A percentile compares a stretch with the other conserved stretches of the same genome.
Evolutionary conservation across 2,113 vertebrate genomes (phyloP).

Genomic region (Megaceryle torquata): DNA sequence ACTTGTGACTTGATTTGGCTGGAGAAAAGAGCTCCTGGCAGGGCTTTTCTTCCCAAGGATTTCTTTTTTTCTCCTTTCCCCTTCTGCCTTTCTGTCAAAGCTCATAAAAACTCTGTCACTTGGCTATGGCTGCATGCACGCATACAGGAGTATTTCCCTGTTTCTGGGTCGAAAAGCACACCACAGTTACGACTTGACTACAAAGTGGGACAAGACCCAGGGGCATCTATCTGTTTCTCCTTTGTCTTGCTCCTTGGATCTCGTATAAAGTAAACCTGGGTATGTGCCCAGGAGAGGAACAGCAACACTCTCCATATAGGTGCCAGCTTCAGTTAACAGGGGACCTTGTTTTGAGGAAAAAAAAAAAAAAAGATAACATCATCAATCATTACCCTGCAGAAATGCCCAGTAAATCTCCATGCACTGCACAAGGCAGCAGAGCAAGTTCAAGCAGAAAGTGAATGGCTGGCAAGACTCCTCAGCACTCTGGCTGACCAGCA

Average conservation of each 20-base stretch:
- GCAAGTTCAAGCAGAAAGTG: background rate
- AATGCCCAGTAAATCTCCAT: background rate
- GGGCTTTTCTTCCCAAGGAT: background rate
- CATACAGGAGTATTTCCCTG: background rate
- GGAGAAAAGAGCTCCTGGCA: background rate
- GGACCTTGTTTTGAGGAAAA: background rate
- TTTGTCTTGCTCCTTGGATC: background rate
- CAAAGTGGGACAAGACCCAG: conserved; percentile 38
- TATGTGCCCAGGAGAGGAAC: background rate
- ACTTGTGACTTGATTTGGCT: background rate
- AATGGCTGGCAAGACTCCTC: background rate
- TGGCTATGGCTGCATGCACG: background rate
- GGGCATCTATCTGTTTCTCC: background rate
- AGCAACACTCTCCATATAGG: background rate
- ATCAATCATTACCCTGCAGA: background rate
- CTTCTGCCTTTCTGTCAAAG: background rate
- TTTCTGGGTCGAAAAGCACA: background rate
- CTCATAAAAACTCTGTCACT: background rate
- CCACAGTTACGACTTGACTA: background rate
- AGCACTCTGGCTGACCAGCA: background rate
- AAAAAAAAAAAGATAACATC: background rate
- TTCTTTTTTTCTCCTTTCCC: rapidly evolving
- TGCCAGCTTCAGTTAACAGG: background rate
- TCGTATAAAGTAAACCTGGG: background rate
- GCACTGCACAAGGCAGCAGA: rapidly evolving